Base-by-base conservation (phyloP, 2,113 vertebrate species). In the Hypomesus transpacificus region DNA sequence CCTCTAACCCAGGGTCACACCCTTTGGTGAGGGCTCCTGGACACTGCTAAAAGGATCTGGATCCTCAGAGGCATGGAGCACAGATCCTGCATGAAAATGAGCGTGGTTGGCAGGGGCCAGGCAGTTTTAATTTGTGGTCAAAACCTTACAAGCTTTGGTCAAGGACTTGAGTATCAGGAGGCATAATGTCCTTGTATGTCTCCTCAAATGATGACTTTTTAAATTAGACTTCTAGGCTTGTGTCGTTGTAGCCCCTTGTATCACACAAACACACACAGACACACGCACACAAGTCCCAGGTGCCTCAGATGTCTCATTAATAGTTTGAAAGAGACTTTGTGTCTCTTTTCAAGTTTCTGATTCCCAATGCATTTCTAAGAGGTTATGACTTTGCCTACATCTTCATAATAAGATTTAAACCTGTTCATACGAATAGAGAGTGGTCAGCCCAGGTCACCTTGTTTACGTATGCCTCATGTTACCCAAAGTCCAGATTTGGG, bases 111-210 rank as follows among this genome's bases (percentile, higher is more conserved):
- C 78, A 72, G 50, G 18, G 58, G 56, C 64, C 77, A 74, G 77
- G 70, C 31, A 75, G 73, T 75, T 85, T 82, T 84, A 83, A 88
- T 89, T 84, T 82, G 83, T 80, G 77, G 76, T 81, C 62, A 2
- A 79, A 80, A 84, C 80, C 82, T 84, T 75, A 77, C 84, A 82
- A 77, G 83, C 69, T 84, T 76, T 51, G 82, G 79, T 83, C 84
- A 85, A 84, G 79, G 82, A 81, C 82, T 79, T 58, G 77, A 81
- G 79, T 59, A 59, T 57, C 20, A 34, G 58, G 73, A 84, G 68
- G 73, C 63, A 59, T 28, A 14, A 61, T 67, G 66, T 72, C 70
- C 80, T 76, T 78, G 63, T 81, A 21, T 22, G 69, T 56, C 78
- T 70, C 39, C 52, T 39, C 80, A 76, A 78, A 76, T 86, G 79